Base-by-base conservation (phyloP, 35 echinoderm and acorn worm genomes). In the Ophiothrix spiculata region DNA sequence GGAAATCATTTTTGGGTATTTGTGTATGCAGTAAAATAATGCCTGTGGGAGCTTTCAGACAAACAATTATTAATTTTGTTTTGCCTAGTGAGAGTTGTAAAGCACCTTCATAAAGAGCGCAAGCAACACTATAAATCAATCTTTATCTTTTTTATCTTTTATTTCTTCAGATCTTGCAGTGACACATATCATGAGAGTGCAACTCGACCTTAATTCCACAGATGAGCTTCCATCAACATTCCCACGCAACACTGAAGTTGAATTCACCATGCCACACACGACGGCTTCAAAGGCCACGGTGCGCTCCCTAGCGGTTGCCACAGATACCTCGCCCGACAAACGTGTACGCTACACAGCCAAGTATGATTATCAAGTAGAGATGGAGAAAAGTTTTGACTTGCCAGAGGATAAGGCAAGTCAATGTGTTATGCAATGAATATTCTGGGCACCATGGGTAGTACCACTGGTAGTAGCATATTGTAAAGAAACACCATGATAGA, bases 281-380 rank as follows among this genome's bases (percentile, higher is more conserved):
- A 97, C 95, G 12, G 95, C 95, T 13, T 97, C 95, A 35, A 82
- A 81, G 56, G 81, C 91, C 42, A 93, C 91, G 4, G 91, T 97
- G 32, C 91, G 95, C 39, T 93, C 91, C 28, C 76, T 97, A 39
- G 85, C 95, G 15, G 89, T 93, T 25, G 89, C 88, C 87, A 90
- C 88, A 17, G 91, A 97, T 39, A 90, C 83, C 31, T 74, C 88
- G 31, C 85, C 89, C 0, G 95, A 93, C 74, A 97, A 97, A 54
- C 75, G 85, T 36, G 74, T 97, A 39, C 42, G 91, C 21, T 97
- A 97, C 78, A 87, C 74, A 12, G 91, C 95, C 0, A 77, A 80
- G 38, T 97, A 97, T 45, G 88, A 91, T 35, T 97, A 97, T 74
- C 81, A 77, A 13, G 95, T 97, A 81, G 82, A 97, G 38, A 93